A percentile compares a stretch with the other conserved stretches of the same genome.
phyloP scores from a whole-genome alignment of 2,888 invertebrate species.

The Tipula vernalis region DNA sequence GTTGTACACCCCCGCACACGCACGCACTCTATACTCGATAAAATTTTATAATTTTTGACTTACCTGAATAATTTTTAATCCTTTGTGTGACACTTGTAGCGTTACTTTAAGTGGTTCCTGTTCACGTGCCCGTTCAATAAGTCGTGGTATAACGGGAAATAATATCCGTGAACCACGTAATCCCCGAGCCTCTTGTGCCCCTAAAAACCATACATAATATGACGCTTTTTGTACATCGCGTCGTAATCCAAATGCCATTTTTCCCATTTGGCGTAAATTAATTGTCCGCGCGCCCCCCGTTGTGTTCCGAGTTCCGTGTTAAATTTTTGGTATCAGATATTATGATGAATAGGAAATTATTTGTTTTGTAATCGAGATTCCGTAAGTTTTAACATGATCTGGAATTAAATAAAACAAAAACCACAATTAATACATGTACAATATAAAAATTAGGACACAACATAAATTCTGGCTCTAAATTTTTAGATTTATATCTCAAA shows the following conservation, averaged over 20 bases:
- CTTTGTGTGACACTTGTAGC: slow-evolving; percentile 81
- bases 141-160: slow-evolving; percentile 68
- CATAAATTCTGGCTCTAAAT: not conserved
- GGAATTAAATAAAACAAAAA: not conserved
- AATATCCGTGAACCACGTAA: slow-evolving; percentile 76
- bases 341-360: not conserved
- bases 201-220: slow-evolving; percentile 89
- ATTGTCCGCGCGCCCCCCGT: not conserved
- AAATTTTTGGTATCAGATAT: not conserved
- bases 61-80: slow-evolving; percentile 85
- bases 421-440: too few species aligned
- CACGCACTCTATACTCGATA: not conserved
- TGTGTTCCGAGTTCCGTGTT: not conserved
- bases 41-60: not conserved
- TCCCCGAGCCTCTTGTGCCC: slow-evolving; percentile 88
- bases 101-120: slow-evolving; percentile 86
- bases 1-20: not conserved
- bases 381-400: not conserved
- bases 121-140: slow-evolving; percentile 72
- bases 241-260: slow-evolving; percentile 66
- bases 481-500: too few species aligned
- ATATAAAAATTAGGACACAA: not conserved
- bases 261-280: slow-evolving; percentile 20
- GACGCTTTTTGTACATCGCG: slow-evolving; percentile 84
- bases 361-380: not conserved